Conservation (phyloP, 1,140 invertebrate species). For the Drosophila novamexicana region DNA sequence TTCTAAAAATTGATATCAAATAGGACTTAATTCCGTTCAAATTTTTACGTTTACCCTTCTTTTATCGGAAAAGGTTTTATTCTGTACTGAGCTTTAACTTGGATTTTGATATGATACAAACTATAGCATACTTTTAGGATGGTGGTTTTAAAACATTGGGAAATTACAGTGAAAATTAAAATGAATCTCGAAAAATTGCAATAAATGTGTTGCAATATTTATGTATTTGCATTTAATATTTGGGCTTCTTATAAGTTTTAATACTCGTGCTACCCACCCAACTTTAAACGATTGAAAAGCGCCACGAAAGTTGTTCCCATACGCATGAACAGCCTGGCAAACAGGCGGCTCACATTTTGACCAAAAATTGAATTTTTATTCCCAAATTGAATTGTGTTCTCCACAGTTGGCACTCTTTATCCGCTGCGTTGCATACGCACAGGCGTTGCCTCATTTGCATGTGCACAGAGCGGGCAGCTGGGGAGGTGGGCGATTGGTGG, state of each 20-base stretch:
- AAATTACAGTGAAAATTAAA: too few species aligned
- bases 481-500: neutral
- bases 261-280: too few species aligned
- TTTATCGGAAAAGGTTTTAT: too few species aligned
- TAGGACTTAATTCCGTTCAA: too few species aligned
- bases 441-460: conserved; percentile 57
- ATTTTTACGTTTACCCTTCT: too few species aligned
- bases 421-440: conserved; percentile 39
- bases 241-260: too few species aligned
- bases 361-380: conserved; percentile 24
- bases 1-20: too few species aligned
- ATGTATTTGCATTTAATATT: too few species aligned
- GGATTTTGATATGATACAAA: neutral
- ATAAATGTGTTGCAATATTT: neutral
- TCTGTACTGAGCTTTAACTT: too few species aligned
- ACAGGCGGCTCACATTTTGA: neutral
- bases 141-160: neutral
- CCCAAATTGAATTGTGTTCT: conserved; percentile 55
- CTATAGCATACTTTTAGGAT: conserved; percentile 7
- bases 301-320: conserved; percentile 7
- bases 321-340: conserved; percentile 17
- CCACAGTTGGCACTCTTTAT: conserved; percentile 14
- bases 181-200: too few species aligned
- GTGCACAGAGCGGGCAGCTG: conserved; percentile 35
- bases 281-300: too few species aligned